Evolutionary conservation across 2,888 invertebrate species (phyloP).

Genomic region (Cephonodes hylas): DNA sequence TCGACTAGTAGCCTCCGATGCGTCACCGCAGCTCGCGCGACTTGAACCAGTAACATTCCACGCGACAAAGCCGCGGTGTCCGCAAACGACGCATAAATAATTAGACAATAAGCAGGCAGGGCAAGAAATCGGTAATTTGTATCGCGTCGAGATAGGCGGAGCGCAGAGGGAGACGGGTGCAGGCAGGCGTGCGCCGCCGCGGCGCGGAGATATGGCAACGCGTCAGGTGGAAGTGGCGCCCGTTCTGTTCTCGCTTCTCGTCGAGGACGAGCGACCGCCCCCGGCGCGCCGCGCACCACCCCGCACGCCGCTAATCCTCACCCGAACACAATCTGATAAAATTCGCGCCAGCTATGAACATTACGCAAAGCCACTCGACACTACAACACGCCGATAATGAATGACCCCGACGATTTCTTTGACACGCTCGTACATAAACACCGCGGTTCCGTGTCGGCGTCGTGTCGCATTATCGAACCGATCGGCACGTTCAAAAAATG

Average conservation of each 20-base stretch:
- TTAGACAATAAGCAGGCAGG: slow-evolving; percentile 78
- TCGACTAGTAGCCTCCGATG: slow-evolving; percentile 63
- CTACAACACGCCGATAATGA: slow-evolving; percentile 73
- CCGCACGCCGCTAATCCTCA: slow-evolving; percentile 71
- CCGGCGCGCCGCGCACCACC: slow-evolving; percentile 50
- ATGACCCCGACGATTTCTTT: slow-evolving; percentile 68
- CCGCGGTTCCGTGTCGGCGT: slow-evolving; percentile 47
- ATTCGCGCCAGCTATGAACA: slow-evolving; percentile 80
- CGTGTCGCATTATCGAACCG: slow-evolving; percentile 58
- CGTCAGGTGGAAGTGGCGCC: slow-evolving; percentile 80
- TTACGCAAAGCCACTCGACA: slow-evolving; percentile 77
- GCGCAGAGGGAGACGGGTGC: slow-evolving; percentile 69
- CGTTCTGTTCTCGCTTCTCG: slow-evolving; percentile 58
- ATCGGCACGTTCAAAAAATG: slow-evolving; percentile 59
- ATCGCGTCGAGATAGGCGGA: slow-evolving; percentile 75
- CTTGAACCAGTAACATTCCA: slow-evolving; percentile 65
- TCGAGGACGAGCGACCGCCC: slow-evolving; percentile 64
- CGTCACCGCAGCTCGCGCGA: slow-evolving; percentile 56
- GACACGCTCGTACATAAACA: slow-evolving; percentile 58
- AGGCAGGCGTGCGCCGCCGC: slow-evolving; percentile 68
- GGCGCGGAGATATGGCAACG: slow-evolving; percentile 76
- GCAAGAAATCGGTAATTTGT: slow-evolving; percentile 79
- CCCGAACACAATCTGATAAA: slow-evolving; percentile 79
- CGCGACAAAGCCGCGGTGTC: slow-evolving; percentile 63
- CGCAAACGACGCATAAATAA: slow-evolving; percentile 76